Conservation (phyloP, 2,113 vertebrate genomes). For the Dromaius novaehollandiae region DNA sequence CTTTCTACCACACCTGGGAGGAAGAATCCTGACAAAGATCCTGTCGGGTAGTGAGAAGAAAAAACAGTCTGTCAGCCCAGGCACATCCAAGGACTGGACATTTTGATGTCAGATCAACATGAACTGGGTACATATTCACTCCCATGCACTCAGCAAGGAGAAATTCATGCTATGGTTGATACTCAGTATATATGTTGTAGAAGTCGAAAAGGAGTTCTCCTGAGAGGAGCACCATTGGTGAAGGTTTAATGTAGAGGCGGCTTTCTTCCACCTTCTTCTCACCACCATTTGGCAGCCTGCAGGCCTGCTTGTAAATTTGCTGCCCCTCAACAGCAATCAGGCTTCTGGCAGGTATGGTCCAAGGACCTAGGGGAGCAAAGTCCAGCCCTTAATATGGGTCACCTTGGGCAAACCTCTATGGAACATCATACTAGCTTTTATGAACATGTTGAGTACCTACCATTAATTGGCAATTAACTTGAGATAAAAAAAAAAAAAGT, state of each 20-base stretch:
- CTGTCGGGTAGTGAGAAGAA: not conserved
- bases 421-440: not conserved
- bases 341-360: not conserved
- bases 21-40: not conserved
- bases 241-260: fast-evolving
- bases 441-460: not conserved
- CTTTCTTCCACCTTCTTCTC: not conserved
- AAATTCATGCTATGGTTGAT: not conserved
- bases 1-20: not conserved
- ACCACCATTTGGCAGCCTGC: not conserved
- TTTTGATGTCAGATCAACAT: not conserved
- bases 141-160: not conserved
- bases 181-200: not conserved
- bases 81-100: not conserved
- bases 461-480: not conserved
- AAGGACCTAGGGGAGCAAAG: fast-evolving
- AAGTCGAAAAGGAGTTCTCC: fast-evolving
- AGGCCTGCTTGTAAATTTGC: not conserved
- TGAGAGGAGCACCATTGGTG: not conserved
- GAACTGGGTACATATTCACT: not conserved
- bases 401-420: not conserved
- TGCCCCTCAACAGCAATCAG: not conserved
- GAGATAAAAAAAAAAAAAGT: not conserved
- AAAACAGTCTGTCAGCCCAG: not conserved
- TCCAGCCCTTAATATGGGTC: not conserved